phyloP scores from a whole-genome alignment of 1,140 invertebrate species.

The Agraylea sexmaculata region DNA sequence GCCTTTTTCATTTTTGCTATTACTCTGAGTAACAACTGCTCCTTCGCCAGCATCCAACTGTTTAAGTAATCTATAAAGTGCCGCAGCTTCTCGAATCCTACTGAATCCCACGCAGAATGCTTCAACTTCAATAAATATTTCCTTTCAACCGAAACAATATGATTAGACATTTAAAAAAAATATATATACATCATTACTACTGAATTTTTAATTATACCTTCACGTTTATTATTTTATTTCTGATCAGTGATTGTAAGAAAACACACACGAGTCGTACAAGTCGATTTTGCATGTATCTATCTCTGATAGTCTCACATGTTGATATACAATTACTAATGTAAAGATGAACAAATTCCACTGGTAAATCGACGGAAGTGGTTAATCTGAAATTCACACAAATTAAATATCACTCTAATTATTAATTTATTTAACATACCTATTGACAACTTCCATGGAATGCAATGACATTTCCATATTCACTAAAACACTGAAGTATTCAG shows the following conservation, averaged over 20 bases:
- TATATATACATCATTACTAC: no score
- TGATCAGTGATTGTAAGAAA: conserved; percentile 90
- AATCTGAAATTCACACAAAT: conserved; percentile 54
- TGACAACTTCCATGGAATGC: conserved; percentile 98
- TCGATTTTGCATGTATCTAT: conserved; percentile 93
- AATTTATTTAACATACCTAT: conserved; percentile 47
- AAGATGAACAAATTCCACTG: conserved; percentile 91
- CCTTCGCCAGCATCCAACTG: conserved; percentile 73
- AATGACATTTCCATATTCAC: conserved; percentile 99
- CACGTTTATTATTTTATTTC: conserved; percentile 97
- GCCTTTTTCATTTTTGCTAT: conserved; percentile 19
- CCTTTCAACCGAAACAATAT: no score
- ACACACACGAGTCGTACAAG: conserved; percentile 92
- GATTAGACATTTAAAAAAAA: no score
- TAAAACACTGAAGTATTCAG: conserved; percentile 90
- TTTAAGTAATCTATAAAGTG: conserved; percentile 84
- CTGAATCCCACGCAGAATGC: conserved; percentile 97
- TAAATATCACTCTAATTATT: no score
- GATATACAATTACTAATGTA: conserved; percentile 98
- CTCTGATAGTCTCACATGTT: conserved; percentile 93
- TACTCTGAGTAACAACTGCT: conserved; percentile 14
- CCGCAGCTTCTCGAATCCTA: conserved; percentile 89
- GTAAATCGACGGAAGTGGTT: conserved; percentile 82
- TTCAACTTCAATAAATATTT: conserved; percentile 94
- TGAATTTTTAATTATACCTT: no score